Percentiles rank a stretch among this genome's conserved stretches.
phyloP scores from a whole-genome alignment of 2,113 vertebrate species.

The Triplophysa tibetana region DNA sequence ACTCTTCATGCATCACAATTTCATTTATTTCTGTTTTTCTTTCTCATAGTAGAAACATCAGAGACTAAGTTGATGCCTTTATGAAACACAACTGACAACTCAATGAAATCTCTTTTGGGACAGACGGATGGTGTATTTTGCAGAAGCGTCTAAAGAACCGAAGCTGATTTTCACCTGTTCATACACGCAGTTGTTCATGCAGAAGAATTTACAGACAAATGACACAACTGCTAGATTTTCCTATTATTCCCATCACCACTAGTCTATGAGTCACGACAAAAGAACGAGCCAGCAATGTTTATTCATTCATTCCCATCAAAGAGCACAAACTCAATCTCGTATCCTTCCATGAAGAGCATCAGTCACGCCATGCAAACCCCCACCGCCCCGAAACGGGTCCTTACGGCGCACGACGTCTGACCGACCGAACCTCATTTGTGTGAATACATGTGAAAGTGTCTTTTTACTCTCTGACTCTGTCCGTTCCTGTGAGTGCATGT shows the following conservation, averaged over 20 bases:
- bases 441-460: slow-evolving; percentile 51
- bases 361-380: slow-evolving; percentile 44
- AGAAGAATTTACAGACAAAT: slow-evolving; percentile 35
- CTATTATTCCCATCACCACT: slow-evolving; percentile 38
- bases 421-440: slow-evolving; percentile 32
- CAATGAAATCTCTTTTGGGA: too few species aligned
- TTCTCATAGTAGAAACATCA: too few species aligned
- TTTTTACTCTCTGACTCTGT: slow-evolving; percentile 49
- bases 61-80: too few species aligned
- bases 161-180: slow-evolving; percentile 26
- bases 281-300: slow-evolving; percentile 37
- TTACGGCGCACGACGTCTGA: neutral
- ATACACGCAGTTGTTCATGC: slow-evolving; percentile 8
- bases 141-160: neutral
- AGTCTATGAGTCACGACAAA: slow-evolving; percentile 22
- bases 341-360: slow-evolving; percentile 40
- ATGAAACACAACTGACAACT: too few species aligned
- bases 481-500: slow-evolving; percentile 49
- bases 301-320: slow-evolving; percentile 35
- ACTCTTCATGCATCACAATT: too few species aligned
- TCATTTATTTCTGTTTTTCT: too few species aligned
- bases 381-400: neutral
- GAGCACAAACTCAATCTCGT: slow-evolving; percentile 20
- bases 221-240: slow-evolving; percentile 40
- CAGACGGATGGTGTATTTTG: neutral